Base-by-base conservation (phyloP, 2,113 vertebrate species). In the Zeus faber region DNA sequence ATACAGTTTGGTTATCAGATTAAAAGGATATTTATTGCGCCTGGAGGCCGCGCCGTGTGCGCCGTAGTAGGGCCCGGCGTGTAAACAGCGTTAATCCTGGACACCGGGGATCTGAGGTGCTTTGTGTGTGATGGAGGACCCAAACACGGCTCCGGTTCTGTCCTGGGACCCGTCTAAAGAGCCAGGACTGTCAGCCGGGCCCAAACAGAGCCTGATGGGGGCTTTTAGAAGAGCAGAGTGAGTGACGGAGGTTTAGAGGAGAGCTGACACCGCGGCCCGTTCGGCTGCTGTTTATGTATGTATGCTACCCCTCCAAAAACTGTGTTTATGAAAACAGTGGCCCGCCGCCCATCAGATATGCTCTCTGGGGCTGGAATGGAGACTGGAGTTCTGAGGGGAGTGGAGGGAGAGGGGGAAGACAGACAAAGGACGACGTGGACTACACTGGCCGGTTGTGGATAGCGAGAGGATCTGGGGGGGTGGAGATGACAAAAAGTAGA, bases 261-360 rank as follows among this genome's bases (percentile, higher is more conserved):
- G 81, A 78, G 77, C 65, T 83, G 86, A 84, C 80, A 79, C 72
- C 35, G 64, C 67, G 64, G 80, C 68, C 82, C 77, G 76, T 70
- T 71, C 62, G 70, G 83, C 80, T 70, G 79, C 73, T 84, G 82
- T 87, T 85, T 85, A 85, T 82, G 80, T 74, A 79, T 76, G 67
- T 77, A 79, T 71, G 67, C 75, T 62, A 33, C 66, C 65, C 72
- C 72, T 80, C 77, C 81, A 65, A 74, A 85, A 79, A 61, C 71
- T 63, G 69, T 84, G 74, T 83, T 86, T 85, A 88, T 83, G 79
- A 87, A 85, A 85, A 85, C 82, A 82, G 77, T 80, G 82, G 85
- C 79, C 37, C 24, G 1, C 65, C 71, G 83, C 85, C 85, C 67
- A 86, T 88, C 83, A 82, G 85, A 88, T 87, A 84, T 2, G n/a